Evolutionary conservation across 2,113 vertebrate genomes (phyloP), one percentile per base, ranked within the genome.

Genomic region (Syngnathus scovelli): DNA sequence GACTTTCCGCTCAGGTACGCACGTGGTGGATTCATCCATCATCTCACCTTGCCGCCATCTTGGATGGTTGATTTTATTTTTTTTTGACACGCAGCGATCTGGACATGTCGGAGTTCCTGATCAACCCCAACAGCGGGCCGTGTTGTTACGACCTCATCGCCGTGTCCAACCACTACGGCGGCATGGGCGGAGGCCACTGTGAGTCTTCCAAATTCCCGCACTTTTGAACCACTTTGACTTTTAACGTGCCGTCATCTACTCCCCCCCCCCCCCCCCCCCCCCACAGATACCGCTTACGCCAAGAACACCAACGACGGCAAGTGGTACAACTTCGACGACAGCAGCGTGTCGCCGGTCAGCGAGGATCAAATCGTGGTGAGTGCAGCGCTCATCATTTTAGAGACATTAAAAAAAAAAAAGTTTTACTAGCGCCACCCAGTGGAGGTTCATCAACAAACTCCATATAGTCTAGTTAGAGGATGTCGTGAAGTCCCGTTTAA

Each of bases 131-230:
- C 70, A 92, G 94, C 41, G 96, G 95, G 64, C 95, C 95, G 43
- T 98, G 95, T 84, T 92, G 89, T 84, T 99, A 99, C 69, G 94
- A 98, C 83, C 91, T 99, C 87, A 98, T 99, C 61, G 96, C 96
- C 52, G 95, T 98, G n/a, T 98, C 97, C 78, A 99, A 99, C 91
- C 97, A 99, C 90, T 99, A 99, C 27, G 97, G 97, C 82, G 97
- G 97, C 68, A 97, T 99, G 96, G 96, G 97, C 78, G 97, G 97
- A 81, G 97, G 97, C 75, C 97, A 99, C 68, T 99, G 96, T 99
- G 92, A 97, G 96, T 56, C 59, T 54, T 49, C 48, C 18, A 49
- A 49, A 49, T 49, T 49, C 44, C 48, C 18, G 48, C 48, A 19
- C 48, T 19, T 59, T 12, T 36, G 27, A 15, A 27, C 2, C 3